phyloP scores from a whole-genome alignment of 2,113 vertebrate species.

The Lophotis ruficrista region DNA sequence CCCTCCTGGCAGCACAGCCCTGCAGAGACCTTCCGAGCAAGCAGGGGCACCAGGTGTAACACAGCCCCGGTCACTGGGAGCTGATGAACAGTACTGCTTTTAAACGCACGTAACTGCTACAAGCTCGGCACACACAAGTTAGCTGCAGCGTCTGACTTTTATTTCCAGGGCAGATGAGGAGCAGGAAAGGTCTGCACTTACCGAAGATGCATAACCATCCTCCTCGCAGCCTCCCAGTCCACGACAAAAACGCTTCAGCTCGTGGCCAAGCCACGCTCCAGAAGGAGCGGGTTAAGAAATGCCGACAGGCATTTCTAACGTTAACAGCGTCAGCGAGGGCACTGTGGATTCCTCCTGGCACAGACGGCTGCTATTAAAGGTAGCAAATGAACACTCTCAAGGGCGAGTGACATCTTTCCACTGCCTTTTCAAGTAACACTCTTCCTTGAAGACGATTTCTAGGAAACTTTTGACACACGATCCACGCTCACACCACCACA shows the following conservation, averaged over 20 bases:
- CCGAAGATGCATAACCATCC: not conserved
- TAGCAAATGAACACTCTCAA: not conserved
- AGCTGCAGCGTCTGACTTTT: not conserved
- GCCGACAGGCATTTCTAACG: not conserved
- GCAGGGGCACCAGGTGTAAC: not conserved
- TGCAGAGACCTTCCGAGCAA: not conserved
- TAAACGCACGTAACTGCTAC: fast-evolving
- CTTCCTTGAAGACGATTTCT: conserved; percentile 15
- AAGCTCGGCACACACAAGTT: not conserved
- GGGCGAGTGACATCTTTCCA: not conserved
- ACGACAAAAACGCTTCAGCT: not conserved
- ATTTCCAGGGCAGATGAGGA: not conserved
- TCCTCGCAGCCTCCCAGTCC: not conserved
- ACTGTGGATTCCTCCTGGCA: not conserved
- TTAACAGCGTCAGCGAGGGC: not conserved
- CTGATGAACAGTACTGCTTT: not conserved
- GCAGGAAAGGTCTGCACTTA: not conserved
- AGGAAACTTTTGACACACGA: not conserved
- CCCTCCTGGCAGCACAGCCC: not conserved
- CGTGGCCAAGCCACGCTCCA: not conserved
- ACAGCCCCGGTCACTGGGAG: not conserved
- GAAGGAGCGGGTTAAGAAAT: not conserved
- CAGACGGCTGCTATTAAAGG: not conserved
- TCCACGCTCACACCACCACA: not conserved
- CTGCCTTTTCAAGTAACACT: not conserved